These are phyloP conservation scores for Sander lucioperca DNA, from an alignment of 2,113 vertebrate species.

Conservation along the genomic window DNA sequence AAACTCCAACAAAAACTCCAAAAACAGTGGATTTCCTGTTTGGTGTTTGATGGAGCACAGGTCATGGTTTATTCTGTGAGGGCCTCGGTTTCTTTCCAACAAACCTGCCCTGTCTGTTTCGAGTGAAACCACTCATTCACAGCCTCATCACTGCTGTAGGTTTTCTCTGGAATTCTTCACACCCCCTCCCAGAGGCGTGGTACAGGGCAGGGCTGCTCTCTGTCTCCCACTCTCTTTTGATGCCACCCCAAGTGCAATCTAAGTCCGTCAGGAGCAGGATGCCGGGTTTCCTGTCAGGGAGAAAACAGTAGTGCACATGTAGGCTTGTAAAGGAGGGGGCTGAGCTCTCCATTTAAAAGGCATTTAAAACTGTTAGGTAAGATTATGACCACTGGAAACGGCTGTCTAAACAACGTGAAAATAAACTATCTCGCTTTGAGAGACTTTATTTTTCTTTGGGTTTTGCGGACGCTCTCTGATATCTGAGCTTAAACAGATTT, in stretches of 20 bases:
- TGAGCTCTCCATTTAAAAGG: conserved; percentile 60
- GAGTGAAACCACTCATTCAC: conserved; percentile 54
- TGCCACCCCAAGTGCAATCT: conserved; percentile 52
- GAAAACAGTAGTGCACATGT: conserved; percentile 52
- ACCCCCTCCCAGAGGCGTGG: conserved; percentile 56
- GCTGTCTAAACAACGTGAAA: conserved; percentile 79
- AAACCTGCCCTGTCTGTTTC: conserved; percentile 41
- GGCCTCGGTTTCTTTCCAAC: conserved; percentile 37
- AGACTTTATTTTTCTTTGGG: conserved; percentile 65
- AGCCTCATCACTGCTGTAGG: conserved; percentile 43
- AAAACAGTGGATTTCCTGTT: conserved; percentile 49
- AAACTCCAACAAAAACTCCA: conserved; percentile 17
- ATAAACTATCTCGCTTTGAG: conserved; percentile 62
- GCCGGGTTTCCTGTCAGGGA: conserved; percentile 70
- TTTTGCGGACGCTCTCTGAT: conserved; percentile 47
- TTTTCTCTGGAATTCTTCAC: conserved; percentile 68
- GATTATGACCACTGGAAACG: conserved; percentile 73
- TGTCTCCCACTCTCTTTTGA: conserved; percentile 54
- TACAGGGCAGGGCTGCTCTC: conserved; percentile 45
- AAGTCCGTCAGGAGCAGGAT: conserved; percentile 69
- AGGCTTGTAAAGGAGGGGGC: conserved; percentile 58
- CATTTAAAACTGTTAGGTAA: conserved; percentile 61
- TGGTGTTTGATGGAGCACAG: conserved; percentile 54
- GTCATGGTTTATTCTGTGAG: conserved; percentile 27
- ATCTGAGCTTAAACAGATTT: conserved; percentile 43